Evolutionary conservation across 2,113 vertebrate species (phyloP).

Genomic region (Microtus pennsylvanicus): DNA sequence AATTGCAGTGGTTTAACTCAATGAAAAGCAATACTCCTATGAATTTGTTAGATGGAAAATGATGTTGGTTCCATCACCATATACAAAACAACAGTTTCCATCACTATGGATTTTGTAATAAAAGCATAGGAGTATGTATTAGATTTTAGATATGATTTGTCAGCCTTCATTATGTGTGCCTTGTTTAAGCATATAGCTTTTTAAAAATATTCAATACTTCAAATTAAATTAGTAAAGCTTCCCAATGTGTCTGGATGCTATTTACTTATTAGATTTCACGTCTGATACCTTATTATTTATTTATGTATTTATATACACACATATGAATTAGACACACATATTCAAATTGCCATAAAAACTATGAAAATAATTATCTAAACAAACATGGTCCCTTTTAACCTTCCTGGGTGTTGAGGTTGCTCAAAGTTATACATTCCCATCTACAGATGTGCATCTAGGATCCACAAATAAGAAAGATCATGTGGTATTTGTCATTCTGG

Average conservation of each 20-base stretch:
- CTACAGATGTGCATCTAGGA: neutral
- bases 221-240: neutral
- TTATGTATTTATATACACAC: constrained; percentile 55
- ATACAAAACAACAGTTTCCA: constrained; percentile 1
- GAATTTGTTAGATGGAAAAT: neutral
- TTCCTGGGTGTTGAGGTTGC: neutral
- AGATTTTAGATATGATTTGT: constrained; percentile 53
- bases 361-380: neutral
- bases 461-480: neutral
- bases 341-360: neutral
- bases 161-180: neutral
- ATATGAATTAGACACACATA: constrained; percentile 54
- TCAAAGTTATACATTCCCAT: neutral
- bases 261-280: constrained; percentile 59
- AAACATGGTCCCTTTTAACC: neutral
- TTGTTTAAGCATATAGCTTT: constrained; percentile 45
- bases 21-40: neutral
- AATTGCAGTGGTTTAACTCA: neutral
- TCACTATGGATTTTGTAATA: constrained; percentile 47
- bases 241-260: constrained; percentile 40
- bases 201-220: constrained; percentile 46
- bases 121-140: neutral
- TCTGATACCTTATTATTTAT: constrained; percentile 74
- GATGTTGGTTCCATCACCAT: neutral
- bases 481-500: neutral